Evolutionary conservation across 2,797 vertebrate species (phyloP), one percentile per base, ranked within the genome.

Genomic region (Cossypha polioptera): DNA sequence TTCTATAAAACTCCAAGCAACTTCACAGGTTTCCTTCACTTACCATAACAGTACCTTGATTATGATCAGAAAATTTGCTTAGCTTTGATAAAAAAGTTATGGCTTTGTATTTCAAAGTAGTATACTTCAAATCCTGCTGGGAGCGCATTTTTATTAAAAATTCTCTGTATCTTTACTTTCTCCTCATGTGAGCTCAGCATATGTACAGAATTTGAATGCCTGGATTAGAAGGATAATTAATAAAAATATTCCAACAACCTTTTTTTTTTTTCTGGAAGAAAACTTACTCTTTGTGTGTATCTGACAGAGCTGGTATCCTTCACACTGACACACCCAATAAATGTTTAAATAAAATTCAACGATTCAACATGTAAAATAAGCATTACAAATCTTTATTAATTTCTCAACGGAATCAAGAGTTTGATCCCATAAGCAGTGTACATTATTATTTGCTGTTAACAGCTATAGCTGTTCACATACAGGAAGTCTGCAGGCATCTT

Each of bases 31-130:
- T 71, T 81, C 55, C 67, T 78, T 79, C 66, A 36, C 35, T 76
- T 72, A 84, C 29, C 38, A 26, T 42, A 78, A 53, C 25, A 86
- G 33, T 35, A 95, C 66, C 33, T 47, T 74, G 45, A 33, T 58
- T 66, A 50, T 0, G 24, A 72, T 83, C 72, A 91, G 26, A 91
- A 94, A 73, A 83, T 77, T 50, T 68, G 42, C 47, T 74, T 92
- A 69, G 36, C 21, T 87, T 90, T 71, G 43, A 65, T 74, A 80
- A 83, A 40, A 63, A 91, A 93, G n/a, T 58, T 79, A 66, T 92
- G 55, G 40, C 19, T 88, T 92, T 88, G 22, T 45, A 82, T 94
- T 94, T 94, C 82, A 85, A 86, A 90, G 40, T 24, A 59, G 8
- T 26, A 38, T 51, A 79, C 33, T 94, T 68, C 58, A 85, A 82